Percentiles rank a stretch among this genome's conserved stretches.
phyloP scores from a whole-genome alignment of 2,888 invertebrate species.

The Calliopum simillimum region DNA sequence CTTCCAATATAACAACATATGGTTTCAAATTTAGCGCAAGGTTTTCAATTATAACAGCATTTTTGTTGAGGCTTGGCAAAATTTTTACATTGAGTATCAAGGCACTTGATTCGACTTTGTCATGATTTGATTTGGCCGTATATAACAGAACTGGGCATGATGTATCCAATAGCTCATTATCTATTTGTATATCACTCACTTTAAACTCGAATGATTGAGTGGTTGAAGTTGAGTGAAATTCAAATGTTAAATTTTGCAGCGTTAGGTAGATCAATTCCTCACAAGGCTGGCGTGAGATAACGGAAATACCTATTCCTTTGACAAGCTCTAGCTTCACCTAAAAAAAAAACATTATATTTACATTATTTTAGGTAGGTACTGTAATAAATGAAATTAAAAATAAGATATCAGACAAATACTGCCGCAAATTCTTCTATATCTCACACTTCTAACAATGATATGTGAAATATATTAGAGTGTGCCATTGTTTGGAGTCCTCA shows the following conservation, averaged over 20 bases:
- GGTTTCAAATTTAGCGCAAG: constrained; percentile 85
- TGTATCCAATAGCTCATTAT: constrained; percentile 89
- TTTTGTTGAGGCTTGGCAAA: constrained; percentile 77
- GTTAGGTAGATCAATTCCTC: constrained; percentile 85
- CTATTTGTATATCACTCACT: constrained; percentile 85
- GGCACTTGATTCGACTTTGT: constrained; percentile 72
- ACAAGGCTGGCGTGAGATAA: constrained; percentile 79
- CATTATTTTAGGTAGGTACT: too few species aligned
- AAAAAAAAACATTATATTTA: too few species aligned
- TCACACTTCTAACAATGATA: too few species aligned
- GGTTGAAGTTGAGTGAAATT: constrained; percentile 70
- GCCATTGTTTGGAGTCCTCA: too few species aligned
- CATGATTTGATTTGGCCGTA: constrained; percentile 71
- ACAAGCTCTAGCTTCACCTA: constrained; percentile 70
- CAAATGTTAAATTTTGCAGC: constrained; percentile 74
- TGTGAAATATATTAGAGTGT: too few species aligned
- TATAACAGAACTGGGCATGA: constrained; percentile 87
- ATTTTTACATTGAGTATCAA: constrained; percentile 84
- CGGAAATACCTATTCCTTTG: constrained; percentile 80
- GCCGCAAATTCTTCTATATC: too few species aligned
- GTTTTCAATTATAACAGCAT: constrained; percentile 91
- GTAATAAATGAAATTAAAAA: not conserved
- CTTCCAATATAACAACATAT: constrained; percentile 88
- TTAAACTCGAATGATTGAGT: constrained; percentile 76
- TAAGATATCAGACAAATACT: too few species aligned